Percentiles rank a stretch among this genome's conserved stretches.
These are phyloP conservation scores for Acanthosepion esculentum DNA, from an alignment of 2,888 invertebrate species.

Conservation along the genomic window DNA sequence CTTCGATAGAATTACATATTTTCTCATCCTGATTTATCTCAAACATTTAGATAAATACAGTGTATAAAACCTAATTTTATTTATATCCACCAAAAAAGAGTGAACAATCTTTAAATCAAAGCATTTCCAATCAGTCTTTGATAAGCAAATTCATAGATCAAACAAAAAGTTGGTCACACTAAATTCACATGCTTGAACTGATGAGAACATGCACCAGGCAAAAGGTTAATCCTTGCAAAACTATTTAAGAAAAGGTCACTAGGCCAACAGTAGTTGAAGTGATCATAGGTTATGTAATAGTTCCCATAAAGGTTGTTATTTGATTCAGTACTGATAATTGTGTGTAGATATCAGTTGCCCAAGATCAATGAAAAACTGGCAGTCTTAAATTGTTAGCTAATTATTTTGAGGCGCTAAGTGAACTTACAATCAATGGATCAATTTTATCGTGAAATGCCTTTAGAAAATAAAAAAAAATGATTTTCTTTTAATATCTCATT, in stretches of 20 bases:
- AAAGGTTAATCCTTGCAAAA: slow-evolving; percentile 41
- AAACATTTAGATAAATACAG: not conserved
- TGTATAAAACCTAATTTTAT: not conserved
- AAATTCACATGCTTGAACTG: not conserved
- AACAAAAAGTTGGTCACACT: not conserved
- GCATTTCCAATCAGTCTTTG: too few species aligned
- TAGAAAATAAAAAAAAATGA: not conserved
- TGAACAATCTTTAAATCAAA: too few species aligned
- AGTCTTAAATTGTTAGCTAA: not conserved
- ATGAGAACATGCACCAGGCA: slow-evolving; percentile 34
- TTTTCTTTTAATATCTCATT: too few species aligned
- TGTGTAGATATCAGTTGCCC: not conserved
- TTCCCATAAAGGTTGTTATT: not conserved
- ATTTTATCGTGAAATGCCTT: not conserved
- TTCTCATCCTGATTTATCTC: too few species aligned
- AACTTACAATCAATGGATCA: not conserved
- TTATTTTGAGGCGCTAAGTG: not conserved
- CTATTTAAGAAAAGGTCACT: slow-evolving; percentile 35
- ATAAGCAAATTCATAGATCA: not conserved
- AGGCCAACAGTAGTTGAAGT: slow-evolving; percentile 13
- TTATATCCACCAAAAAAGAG: not conserved
- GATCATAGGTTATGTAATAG: not conserved
- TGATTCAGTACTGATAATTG: too few species aligned
- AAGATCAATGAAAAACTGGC: not conserved
- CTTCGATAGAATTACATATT: too few species aligned